phyloP scores from a whole-genome alignment of 1,140 invertebrate genomes.

The Microplitis mediator region DNA sequence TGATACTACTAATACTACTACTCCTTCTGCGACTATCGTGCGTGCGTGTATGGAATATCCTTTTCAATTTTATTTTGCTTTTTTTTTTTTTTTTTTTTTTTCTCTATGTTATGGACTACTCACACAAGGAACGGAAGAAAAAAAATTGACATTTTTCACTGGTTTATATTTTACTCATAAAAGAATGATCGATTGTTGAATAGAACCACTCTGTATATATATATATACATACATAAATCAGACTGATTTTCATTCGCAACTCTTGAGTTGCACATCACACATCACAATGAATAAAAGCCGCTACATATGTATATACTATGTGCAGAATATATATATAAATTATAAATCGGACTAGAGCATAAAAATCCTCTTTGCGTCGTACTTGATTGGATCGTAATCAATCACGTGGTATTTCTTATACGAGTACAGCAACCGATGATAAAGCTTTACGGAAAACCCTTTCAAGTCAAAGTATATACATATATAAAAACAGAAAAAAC shows the following conservation, averaged over 20 bases:
- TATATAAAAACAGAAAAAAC: conserved; percentile 3
- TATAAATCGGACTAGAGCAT: not conserved
- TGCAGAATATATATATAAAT: no score
- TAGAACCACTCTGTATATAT: not conserved
- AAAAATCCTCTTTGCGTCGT: conserved; percentile 26
- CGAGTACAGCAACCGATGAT: conserved; percentile 16
- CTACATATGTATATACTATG: no score
- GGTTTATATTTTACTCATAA: no score
- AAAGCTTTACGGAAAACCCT: conserved; percentile 5
- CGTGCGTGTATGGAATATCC: not conserved
- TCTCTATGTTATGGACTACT: no score
- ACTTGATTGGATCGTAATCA: conserved; percentile 28
- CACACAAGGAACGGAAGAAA: not conserved
- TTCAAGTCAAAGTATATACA: not conserved
- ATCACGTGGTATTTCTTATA: conserved; percentile 29
- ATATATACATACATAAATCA: no score
- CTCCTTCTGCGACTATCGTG: not conserved
- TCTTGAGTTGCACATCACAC: no score
- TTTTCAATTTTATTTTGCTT: not conserved
- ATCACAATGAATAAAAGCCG: no score
- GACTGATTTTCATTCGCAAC: no score
- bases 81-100: not conserved
- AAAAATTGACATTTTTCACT: not conserved
- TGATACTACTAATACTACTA: not conserved
- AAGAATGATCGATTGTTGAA: not conserved